A percentile compares a stretch with the other conserved stretches of the same genome.
phyloP scores from a whole-genome alignment of 2,797 vertebrate genomes.

The Pseudomugil tenellus region DNA sequence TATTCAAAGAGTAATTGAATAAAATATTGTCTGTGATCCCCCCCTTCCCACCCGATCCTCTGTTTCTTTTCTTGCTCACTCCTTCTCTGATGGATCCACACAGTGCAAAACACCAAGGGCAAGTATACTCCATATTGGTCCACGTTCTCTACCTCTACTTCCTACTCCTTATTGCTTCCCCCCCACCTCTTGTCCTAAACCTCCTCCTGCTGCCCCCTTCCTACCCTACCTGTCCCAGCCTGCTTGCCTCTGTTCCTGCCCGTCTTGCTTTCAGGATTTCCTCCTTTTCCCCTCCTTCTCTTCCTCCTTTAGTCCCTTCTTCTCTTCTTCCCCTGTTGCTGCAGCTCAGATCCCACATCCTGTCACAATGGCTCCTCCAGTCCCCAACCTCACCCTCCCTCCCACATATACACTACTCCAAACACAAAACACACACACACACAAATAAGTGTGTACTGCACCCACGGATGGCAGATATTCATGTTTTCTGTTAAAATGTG shows the following conservation, averaged over 20 bases:
- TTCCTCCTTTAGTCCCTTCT: slow-evolving; percentile 52
- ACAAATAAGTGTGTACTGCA: slow-evolving; percentile 22
- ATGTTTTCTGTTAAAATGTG: slow-evolving; percentile 68
- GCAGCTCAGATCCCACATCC: slow-evolving; percentile 85
- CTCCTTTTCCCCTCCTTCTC: slow-evolving; percentile 45
- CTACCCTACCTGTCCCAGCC: slow-evolving; percentile 77
- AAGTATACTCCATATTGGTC: slow-evolving; percentile 99
- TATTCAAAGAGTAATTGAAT: slow-evolving; percentile 99
- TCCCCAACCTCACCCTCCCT: slow-evolving; percentile 51
- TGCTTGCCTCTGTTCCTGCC: slow-evolving; percentile 82
- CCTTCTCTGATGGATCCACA: slow-evolving; percentile 99
- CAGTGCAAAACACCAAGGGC: slow-evolving; percentile 95
- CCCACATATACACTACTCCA: slow-evolving; percentile 58
- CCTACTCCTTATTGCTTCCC: slow-evolving; percentile 77
- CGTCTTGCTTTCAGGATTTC: slow-evolving; percentile 75
- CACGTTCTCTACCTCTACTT: slow-evolving; percentile 85
- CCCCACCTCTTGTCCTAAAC: slow-evolving; percentile 73
- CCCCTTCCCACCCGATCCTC: slow-evolving; percentile 90
- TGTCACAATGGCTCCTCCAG: slow-evolving; percentile 81
- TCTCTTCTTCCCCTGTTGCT: slow-evolving; percentile 75
- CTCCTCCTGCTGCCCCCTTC: slow-evolving; percentile 77
- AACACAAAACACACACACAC: slow-evolving; percentile 25
- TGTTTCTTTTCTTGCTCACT: slow-evolving; percentile 99
- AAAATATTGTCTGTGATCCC: slow-evolving; percentile 99
- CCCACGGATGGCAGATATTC: slow-evolving; percentile 60